Evolutionary conservation across 2,797 vertebrate species (phyloP).

Genomic region (Acanthiza pusilla): DNA sequence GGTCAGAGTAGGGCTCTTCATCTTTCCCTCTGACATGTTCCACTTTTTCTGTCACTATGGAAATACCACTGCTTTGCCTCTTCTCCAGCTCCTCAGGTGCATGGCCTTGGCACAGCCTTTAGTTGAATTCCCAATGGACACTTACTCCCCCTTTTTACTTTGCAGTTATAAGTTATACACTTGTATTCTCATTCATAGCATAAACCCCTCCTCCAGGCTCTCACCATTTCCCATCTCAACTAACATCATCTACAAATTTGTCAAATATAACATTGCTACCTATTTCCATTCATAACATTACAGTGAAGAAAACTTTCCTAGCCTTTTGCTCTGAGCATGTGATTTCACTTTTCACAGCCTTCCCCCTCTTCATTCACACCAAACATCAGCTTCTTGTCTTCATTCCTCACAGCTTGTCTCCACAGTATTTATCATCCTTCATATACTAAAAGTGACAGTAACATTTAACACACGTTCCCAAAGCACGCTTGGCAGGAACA

Average conservation of each 20-base stretch:
- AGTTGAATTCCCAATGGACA: not conserved
- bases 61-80: not conserved
- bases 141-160: not conserved
- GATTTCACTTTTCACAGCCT: conserved; percentile 53
- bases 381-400: conserved; percentile 64
- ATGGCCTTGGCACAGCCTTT: not conserved
- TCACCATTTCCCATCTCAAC: not conserved
- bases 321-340: conserved; percentile 41
- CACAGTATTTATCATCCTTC: conserved; percentile 50
- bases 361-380: conserved; percentile 49
- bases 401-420: conserved; percentile 56
- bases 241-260: conserved; percentile 7
- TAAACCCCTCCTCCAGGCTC: conserved; percentile 30
- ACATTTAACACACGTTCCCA: conserved; percentile 38
- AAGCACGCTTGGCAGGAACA: conserved; percentile 30
- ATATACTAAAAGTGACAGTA: conserved; percentile 45
- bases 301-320: conserved; percentile 10
- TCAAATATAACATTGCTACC: conserved; percentile 11
- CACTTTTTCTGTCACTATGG: not conserved
- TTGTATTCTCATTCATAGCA: not conserved
- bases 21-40: not conserved
- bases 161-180: not conserved
- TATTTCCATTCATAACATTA: conserved; percentile 54
- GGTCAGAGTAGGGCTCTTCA: not conserved
- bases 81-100: not conserved